These are phyloP conservation scores for Halisarca cf. caerulea DNA, from an alignment of 37 sponge, comb jelly and placozoan genomes.

Conservation along the genomic window DNA sequence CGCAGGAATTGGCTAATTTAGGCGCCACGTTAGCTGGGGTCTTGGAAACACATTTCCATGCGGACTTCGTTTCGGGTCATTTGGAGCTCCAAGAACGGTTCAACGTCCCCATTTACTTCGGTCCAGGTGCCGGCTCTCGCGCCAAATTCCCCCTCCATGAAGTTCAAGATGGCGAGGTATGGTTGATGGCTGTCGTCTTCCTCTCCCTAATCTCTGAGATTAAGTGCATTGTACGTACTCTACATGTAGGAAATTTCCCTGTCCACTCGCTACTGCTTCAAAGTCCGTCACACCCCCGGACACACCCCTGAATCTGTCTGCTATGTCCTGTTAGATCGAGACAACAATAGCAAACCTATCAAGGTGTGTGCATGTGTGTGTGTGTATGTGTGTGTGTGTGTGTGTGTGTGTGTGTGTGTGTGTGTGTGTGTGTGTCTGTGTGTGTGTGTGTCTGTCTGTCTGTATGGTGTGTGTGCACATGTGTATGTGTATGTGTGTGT, in stretches of 20 bases:
- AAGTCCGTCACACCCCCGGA: conserved; percentile 79
- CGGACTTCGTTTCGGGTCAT: conserved; percentile 95
- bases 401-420: too few species aligned
- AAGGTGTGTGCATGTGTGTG: conserved; percentile 29
- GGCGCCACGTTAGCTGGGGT: conserved; percentile 44
- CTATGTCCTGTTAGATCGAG: conserved; percentile 66
- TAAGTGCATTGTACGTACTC: background rate
- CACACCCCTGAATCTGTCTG: conserved; percentile 90
- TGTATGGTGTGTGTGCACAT: too few species aligned
- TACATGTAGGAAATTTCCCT: conserved; percentile 54
- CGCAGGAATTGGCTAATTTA: background rate
- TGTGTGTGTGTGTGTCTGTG: too few species aligned
- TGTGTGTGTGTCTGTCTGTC: too few species aligned
- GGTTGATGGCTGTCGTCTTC: background rate
- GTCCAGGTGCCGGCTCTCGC: conserved; percentile 67
- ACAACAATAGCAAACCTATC: conserved; percentile 43
- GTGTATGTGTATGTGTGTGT: too few species aligned
- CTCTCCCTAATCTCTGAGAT: background rate
- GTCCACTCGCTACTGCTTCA: conserved; percentile 55
- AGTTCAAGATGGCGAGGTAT: conserved; percentile 78
- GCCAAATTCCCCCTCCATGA: conserved; percentile 67
- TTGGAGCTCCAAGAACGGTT: conserved; percentile 61
- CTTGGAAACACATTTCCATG: conserved; percentile 89
- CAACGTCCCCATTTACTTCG: conserved; percentile 75
- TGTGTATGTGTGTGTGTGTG: too few species aligned